These are phyloP conservation scores for Mycetomoellerius zeteki DNA, from an alignment of 1,140 invertebrate species.

Conservation along the genomic window DNA sequence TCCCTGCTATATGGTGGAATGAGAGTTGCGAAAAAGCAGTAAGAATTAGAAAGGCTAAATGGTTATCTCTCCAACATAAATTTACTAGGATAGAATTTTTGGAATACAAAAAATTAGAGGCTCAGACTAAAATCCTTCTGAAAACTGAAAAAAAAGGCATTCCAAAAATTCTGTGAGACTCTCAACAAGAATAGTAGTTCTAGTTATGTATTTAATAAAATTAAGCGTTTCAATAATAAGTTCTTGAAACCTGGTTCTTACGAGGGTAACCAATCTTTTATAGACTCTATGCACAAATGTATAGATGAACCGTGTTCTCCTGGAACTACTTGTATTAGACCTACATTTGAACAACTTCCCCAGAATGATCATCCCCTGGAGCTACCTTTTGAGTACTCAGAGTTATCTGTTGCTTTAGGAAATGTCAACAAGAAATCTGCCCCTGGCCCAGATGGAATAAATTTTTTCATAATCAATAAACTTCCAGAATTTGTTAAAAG, in stretches of 20 bases:
- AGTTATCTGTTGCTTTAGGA: background rate
- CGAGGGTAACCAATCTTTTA: background rate
- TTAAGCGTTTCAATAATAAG: background rate
- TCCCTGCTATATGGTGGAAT: background rate
- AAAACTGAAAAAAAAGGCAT: too few species aligned
- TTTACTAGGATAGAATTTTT: background rate
- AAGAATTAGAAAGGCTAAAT: background rate
- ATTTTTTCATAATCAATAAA: background rate
- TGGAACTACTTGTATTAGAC: background rate
- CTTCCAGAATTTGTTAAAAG: background rate
- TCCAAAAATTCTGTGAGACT: background rate
- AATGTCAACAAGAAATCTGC: background rate
- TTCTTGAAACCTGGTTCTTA: background rate
- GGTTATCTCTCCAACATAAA: background rate
- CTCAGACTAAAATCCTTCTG: too few species aligned
- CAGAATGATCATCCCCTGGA: background rate
- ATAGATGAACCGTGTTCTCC: background rate
- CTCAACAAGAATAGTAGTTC: background rate
- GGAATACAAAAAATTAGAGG: background rate
- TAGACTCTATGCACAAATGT: background rate
- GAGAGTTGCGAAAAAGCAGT: background rate
- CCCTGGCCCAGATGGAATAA: background rate
- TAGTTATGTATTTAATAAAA: background rate
- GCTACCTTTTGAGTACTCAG: background rate
- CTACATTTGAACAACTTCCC: rapidly evolving